These are phyloP conservation scores for Agrotis exclamationis DNA, from an alignment of 2,888 invertebrate species.

Conservation along the genomic window DNA sequence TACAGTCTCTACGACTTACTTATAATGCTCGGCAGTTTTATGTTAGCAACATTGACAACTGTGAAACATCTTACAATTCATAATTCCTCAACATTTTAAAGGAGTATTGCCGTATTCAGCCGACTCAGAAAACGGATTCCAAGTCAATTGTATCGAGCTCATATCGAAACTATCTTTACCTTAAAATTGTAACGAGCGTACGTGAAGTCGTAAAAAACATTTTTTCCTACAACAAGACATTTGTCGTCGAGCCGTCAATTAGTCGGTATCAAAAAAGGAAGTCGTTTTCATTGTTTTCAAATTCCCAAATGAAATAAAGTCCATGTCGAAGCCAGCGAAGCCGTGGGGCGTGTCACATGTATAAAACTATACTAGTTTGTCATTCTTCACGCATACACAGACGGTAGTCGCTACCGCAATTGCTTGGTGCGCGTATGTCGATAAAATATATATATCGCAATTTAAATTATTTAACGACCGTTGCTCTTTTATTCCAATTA, in stretches of 20 bases:
- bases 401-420: constrained; percentile 78
- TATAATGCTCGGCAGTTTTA: not conserved
- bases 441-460: constrained; percentile 70
- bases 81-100: not conserved
- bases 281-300: constrained; percentile 53
- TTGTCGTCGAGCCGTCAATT: constrained; percentile 58
- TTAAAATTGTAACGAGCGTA: constrained; percentile 1
- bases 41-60: too few relatives aligned
- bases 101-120: too few relatives aligned
- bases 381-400: constrained; percentile 79
- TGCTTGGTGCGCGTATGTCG: constrained; percentile 72
- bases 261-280: constrained; percentile 53
- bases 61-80: not conserved
- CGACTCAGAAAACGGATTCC: constrained; percentile 5
- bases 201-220: constrained; percentile 13
- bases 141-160: constrained; percentile 10
- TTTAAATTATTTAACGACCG: constrained; percentile 53
- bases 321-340: constrained; percentile 34
- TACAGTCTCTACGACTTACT: too few relatives aligned
- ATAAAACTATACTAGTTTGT: constrained; percentile 73
- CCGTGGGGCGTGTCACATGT: constrained; percentile 52
- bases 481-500: constrained; percentile 25
- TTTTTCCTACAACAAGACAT: constrained; percentile 36
- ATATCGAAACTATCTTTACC: not conserved
- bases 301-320: constrained; percentile 50